Base-by-base conservation (phyloP, 2,888 invertebrate genomes). In the Anthrax anthrax region DNA sequence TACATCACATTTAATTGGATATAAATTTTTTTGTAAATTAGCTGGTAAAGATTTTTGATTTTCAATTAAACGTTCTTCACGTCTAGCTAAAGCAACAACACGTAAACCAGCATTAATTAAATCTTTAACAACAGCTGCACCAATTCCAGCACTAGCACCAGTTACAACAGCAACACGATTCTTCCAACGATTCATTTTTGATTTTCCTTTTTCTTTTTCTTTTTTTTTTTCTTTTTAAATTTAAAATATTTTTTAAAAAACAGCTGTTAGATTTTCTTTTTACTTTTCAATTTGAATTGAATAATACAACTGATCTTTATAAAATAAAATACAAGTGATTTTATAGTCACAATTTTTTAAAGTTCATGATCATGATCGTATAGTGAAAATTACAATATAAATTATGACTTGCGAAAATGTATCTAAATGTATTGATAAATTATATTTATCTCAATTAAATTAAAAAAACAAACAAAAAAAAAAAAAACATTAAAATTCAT, bases 61-160 rank as follows among this genome's bases (percentile, higher is more conserved):
- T 42, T 65, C 64, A 18, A 57, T 57, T 1, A 67, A 46, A 23
- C 61, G 61, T 2, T 71, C 67, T 23, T 70, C 60, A n/a, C 73
- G 66, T 42, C 74, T 59, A 1, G 73, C 73, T 52, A 75, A 59
- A 1, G 73, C 76, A 2, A 76, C 67, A 1, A 77, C 76, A 43
- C 68, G 67, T 54, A 77, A 55, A 1, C 76, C 77, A 19, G 64
- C 60, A 38, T 64, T 57, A 1, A 70, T 67, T 27, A 76, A 59
- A 42, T 66, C 61, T 43, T 60, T 59, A 18, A 61, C 60, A 41
- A 71, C 63, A 1, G 70, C 71, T 2, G 70, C 71, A 12, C 75
- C 79, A 47, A 79, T 78, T 1, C 78, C 79, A 0, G 71, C 65
- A 58, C 77, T 77, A 12, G 76, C 77, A 2, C 78, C 79, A 0